Evolutionary conservation across 2,113 vertebrate species (phyloP), one percentile per base, ranked within the genome.

Genomic region (Trematocara variabile): DNA sequence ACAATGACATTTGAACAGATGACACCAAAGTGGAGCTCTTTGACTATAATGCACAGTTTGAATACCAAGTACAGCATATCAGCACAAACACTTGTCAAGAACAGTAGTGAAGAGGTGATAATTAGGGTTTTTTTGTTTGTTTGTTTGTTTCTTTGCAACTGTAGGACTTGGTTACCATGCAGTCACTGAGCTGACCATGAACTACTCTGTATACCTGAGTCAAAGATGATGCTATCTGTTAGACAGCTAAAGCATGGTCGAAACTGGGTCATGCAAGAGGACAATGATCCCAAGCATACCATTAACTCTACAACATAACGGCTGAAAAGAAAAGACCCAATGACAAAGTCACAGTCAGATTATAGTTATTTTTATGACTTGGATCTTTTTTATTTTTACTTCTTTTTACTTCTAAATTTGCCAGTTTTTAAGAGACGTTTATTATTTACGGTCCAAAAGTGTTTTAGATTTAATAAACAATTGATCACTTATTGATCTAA

Each of bases 81-180:
- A 46, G 41, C 41, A 73, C 41, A 73, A 18, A 48, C 14, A 16
- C 20, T 60, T 6, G 28, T 60, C 5, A 60, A 60, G 56, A 60
- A 60, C 28, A 60, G 28, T 5, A 25, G 41, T 28, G 8, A 16
- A 18, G 22, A 44, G 1, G 39, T 7, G 41, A 46, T 4, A 1
- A 28, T 73, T 46, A 16, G 13, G 22, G 2, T 0, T 0, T 1
- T 0, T 28, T 28, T 28, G 25, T 28, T 28, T 56, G 5, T 22
- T 58, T 56, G 53, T 55, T 56, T 53, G 53, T 8, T 30, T 30
- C 3, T 70, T 63, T 39, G 18, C 22, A 28, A 20, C 0, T 41
- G 22, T 22, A 25, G 65, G 20, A 16, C 39, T 39, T 46, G 39
- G 37, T 70, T 22, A 44, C 68, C 41, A 46, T 73, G 22, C 68